These are phyloP conservation scores for Eupithecia exiguata DNA, from an alignment of 2,888 invertebrate genomes.

Conservation along the genomic window DNA sequence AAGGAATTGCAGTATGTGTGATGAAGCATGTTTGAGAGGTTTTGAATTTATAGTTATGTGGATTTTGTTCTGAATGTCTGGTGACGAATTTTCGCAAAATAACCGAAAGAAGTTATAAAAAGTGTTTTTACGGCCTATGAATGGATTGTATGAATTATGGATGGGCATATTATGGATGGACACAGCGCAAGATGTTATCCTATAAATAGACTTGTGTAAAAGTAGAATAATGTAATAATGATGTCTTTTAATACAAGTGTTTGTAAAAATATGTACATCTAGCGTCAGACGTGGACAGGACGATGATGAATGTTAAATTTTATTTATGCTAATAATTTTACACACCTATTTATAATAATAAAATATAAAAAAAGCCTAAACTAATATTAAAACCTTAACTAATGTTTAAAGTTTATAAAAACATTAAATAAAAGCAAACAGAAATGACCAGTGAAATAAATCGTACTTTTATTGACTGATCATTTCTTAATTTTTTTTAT, in stretches of 20 bases:
- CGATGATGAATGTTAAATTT: not conserved
- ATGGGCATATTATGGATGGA: not conserved
- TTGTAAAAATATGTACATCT: not conserved
- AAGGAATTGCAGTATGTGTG: not conserved
- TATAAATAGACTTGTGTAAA: not conserved
- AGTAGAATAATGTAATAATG: not conserved
- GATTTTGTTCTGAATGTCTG: not conserved
- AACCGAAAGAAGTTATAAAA: not conserved
- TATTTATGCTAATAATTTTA: not conserved
- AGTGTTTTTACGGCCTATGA: not conserved
- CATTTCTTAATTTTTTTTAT: conserved; percentile 12
- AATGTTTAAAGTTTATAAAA: not conserved
- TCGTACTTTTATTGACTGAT: not conserved
- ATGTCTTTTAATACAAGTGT: not conserved
- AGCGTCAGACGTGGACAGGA: not conserved
- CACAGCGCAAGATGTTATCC: not conserved
- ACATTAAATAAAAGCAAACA: not conserved
- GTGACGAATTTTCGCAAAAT: not conserved
- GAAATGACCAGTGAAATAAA: conserved; percentile 13
- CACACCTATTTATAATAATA: not conserved
- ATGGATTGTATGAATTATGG: not conserved
- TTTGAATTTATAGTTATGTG: not conserved
- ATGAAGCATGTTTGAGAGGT: not conserved
- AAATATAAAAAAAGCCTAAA: not conserved
- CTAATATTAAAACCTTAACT: not conserved